phyloP scores from a whole-genome alignment of 2,113 vertebrate species.

The Rousettus leschenaultii region DNA sequence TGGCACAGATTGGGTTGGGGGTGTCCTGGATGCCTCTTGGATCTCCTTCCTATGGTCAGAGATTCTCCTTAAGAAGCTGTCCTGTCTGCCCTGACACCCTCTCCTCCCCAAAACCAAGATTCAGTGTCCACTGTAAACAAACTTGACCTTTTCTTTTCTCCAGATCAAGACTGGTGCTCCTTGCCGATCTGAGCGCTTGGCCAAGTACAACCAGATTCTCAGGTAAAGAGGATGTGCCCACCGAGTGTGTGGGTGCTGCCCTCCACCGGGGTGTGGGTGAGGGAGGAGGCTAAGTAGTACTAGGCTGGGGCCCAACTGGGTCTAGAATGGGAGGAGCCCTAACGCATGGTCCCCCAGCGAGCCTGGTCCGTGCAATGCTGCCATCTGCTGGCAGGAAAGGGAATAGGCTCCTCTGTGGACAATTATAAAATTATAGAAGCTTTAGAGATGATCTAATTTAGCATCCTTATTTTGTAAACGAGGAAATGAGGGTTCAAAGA shows the following conservation, averaged over 20 bases:
- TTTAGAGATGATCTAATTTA: neutral
- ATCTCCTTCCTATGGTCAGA: neutral
- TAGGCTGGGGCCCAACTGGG: neutral
- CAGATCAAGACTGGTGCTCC: constrained; percentile 99
- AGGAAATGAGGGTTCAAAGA: neutral
- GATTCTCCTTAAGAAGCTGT: no score
- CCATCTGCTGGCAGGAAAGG: neutral
- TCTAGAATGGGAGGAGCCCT: accelerated
- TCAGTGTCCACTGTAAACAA: accelerated
- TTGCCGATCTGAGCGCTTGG: constrained; percentile 96
- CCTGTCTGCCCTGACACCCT: accelerated
- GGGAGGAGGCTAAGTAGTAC: neutral
- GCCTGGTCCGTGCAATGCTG: accelerated
- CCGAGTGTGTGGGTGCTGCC: neutral
- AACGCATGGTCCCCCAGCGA: accelerated
- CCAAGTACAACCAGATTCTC: constrained; percentile 98
- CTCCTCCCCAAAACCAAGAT: neutral
- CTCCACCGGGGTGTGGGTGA: no score
- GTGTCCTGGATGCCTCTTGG: no score
- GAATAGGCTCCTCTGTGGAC: neutral
- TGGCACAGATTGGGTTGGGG: accelerated
- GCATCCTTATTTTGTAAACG: neutral
- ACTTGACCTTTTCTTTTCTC: neutral
- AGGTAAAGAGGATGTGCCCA: constrained; percentile 81
- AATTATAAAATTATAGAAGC: no score